These are phyloP conservation scores for Chaetodon trifascialis DNA, from an alignment of 2,113 vertebrate genomes.

Conservation along the genomic window DNA sequence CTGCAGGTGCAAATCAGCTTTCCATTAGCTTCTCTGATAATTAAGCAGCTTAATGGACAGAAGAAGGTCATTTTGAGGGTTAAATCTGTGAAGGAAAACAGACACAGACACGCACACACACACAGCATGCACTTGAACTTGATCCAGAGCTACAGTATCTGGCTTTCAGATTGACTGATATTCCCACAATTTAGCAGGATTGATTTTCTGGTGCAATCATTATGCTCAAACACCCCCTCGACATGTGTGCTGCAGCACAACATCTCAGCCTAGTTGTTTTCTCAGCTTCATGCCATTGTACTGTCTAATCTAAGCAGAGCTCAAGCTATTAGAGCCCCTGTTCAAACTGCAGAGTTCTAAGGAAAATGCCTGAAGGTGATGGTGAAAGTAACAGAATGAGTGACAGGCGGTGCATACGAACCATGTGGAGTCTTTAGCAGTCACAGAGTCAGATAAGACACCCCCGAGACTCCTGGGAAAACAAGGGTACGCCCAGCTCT, in stretches of 20 bases:
- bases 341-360: neutral
- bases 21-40: conserved; percentile 55
- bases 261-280: neutral
- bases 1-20: conserved; percentile 63
- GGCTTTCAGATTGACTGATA: conserved; percentile 20
- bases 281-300: neutral
- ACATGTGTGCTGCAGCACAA: conserved; percentile 46
- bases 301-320: neutral
- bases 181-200: conserved; percentile 21
- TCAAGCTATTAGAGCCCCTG: neutral
- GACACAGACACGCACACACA: neutral
- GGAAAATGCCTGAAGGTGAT: conserved; percentile 21
- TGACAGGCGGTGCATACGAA: conserved; percentile 27
- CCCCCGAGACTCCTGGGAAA: conserved; percentile 32
- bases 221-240: conserved; percentile 9
- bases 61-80: conserved; percentile 55
- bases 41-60: conserved; percentile 71
- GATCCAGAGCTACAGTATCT: conserved; percentile 31
- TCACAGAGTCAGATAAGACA: conserved; percentile 53
- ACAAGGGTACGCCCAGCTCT: conserved; percentile 16
- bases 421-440: conserved; percentile 31
- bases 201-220: conserved; percentile 31
- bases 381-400: conserved; percentile 27
- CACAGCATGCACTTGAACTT: conserved; percentile 10
- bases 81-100: conserved; percentile 26